These are phyloP conservation scores for Diachasma alloeum DNA, from an alignment of 1,140 invertebrate genomes.

Conservation along the genomic window DNA sequence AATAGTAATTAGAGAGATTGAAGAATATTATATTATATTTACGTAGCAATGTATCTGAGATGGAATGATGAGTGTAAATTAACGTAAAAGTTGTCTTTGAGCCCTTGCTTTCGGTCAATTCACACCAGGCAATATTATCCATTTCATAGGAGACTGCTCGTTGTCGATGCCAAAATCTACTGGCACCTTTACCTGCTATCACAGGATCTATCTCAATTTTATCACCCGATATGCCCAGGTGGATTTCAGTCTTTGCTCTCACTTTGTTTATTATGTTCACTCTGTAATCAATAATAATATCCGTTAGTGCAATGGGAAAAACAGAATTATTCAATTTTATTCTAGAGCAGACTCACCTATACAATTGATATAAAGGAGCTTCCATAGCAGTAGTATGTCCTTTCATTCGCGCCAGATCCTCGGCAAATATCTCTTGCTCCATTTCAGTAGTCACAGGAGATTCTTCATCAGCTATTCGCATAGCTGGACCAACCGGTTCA, in stretches of 20 bases:
- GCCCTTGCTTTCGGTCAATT: slow-evolving; percentile 75
- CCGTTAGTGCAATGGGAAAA: neutral
- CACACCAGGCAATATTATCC: slow-evolving; percentile 86
- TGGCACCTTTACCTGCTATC: slow-evolving; percentile 72
- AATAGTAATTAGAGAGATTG: too few species aligned
- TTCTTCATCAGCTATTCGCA: slow-evolving; percentile 44
- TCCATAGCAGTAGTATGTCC: slow-evolving; percentile 79
- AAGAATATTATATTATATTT: slow-evolving; percentile 9
- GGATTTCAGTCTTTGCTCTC: slow-evolving; percentile 81
- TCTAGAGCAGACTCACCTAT: slow-evolving; percentile 53
- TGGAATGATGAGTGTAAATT: slow-evolving; percentile 65
- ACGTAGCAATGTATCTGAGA: slow-evolving; percentile 54
- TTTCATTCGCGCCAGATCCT: slow-evolving; percentile 71
- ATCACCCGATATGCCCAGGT: slow-evolving; percentile 87
- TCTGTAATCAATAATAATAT: slow-evolving; percentile 49
- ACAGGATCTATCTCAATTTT: slow-evolving; percentile 91
- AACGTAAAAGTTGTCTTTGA: slow-evolving; percentile 72
- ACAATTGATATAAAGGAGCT: slow-evolving; percentile 85
- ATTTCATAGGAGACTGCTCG: slow-evolving; percentile 82
- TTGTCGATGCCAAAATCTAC: slow-evolving; percentile 76
- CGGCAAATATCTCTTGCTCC: slow-evolving; percentile 54
- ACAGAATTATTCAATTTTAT: neutral
- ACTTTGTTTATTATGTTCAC: slow-evolving; percentile 83
- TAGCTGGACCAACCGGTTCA: slow-evolving; percentile 38
- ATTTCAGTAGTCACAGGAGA: slow-evolving; percentile 55